Evolutionary conservation across 2,888 invertebrate species (phyloP), one percentile per base, ranked within the genome.

Genomic region (Anorthoa munda): DNA sequence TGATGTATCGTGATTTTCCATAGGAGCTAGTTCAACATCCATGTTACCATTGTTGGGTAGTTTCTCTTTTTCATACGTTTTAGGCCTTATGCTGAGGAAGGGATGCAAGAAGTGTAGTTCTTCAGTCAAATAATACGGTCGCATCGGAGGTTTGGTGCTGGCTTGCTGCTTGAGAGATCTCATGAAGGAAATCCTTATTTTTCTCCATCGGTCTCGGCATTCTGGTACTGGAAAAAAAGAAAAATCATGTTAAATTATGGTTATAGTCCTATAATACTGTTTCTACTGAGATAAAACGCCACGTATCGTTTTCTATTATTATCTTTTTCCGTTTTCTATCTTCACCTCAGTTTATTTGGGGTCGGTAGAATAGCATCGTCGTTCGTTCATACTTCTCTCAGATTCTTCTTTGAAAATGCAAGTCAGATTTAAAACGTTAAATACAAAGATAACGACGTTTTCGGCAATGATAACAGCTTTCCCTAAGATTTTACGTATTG

Each of bases 131-230:
- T 89, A 88, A 55, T 89, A 89, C 0, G 86, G 86, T 75, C 86
- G 81, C 78, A 82, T 85, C 0, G 85, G 84, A 0, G 86, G 83
- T 18, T 81, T 83, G 18, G 82, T 77, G n/a, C 84, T 83, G 12
- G 81, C 82, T 45, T 83, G 77, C 26, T 85, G 86, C 72, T 87
- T 89, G 1, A 88, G 56, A 2, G 86, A 88, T 45, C 89, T 82
- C 85, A 87, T 87, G 72, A 82, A 89, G 0, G 88, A 88, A 45
- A 88, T 88, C 17, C 89, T 69, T 67, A 89, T 88, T 67, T 88
- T 88, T 3, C 89, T 79, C 89, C 89, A 89, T 82, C 85, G 87
- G 48, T 88, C 88, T 66, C 88, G 84, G 66, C 89, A 89, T 46
- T 88, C 87, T 15, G 84, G 82, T 48, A 88, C 89, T 89, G 87